A percentile compares a stretch with the other conserved stretches of the same genome.
These are phyloP conservation scores for Uria aalge DNA, from an alignment of 2,113 vertebrate genomes.

Conservation along the genomic window DNA sequence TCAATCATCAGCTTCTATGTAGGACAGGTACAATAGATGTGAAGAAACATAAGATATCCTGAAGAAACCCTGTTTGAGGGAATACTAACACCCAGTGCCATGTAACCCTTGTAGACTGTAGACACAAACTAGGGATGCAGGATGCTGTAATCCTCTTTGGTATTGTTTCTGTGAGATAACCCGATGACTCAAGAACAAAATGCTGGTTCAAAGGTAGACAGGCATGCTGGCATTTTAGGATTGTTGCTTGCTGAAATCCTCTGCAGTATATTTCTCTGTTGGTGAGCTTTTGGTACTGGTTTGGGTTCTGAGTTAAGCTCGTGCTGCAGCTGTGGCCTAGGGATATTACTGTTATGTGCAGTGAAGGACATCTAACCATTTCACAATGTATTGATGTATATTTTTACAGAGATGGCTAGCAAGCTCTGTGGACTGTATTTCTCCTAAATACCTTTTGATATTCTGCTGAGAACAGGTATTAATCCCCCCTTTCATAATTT, in stretches of 20 bases:
- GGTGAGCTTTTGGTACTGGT: constrained; percentile 14
- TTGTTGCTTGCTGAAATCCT: background rate
- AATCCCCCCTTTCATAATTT: background rate
- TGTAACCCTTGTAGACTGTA: background rate
- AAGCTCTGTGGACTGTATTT: background rate
- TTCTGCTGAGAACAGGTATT: background rate
- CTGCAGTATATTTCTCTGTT: background rate
- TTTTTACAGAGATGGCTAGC: background rate
- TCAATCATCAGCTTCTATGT: background rate
- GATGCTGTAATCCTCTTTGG: background rate
- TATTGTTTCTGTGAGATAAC: background rate
- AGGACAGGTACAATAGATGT: background rate
- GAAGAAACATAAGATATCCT: background rate
- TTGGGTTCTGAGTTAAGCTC: background rate
- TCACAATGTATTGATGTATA: background rate
- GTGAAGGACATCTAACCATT: background rate
- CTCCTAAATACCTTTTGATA: background rate
- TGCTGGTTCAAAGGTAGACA: background rate
- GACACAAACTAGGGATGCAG: background rate
- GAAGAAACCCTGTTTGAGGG: background rate
- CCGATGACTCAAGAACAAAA: background rate
- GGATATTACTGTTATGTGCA: background rate
- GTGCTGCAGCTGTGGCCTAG: background rate
- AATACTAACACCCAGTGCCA: background rate
- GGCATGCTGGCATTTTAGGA: constrained; percentile 31